Percentiles rank a stretch among this genome's conserved stretches.
Conservation (phyloP, 2,797 vertebrate genomes). For the Peromyscus nudipes region DNA sequence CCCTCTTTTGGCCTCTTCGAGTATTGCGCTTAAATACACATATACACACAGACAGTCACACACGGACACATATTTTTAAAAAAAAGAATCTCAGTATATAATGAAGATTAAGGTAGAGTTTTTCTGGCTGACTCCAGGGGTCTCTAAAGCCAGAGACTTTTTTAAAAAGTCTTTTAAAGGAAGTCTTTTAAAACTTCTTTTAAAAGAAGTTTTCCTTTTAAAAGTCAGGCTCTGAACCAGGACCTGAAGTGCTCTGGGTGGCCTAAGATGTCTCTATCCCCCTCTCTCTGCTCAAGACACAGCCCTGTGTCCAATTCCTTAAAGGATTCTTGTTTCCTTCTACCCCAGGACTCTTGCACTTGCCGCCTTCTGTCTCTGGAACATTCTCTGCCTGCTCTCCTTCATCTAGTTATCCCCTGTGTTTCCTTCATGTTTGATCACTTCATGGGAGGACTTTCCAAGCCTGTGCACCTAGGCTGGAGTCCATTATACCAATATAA, state of each 20-base stretch:
- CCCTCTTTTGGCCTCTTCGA: not conserved
- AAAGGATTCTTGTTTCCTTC: fast-evolving
- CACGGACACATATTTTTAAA: not conserved
- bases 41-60: too few relatives aligned
- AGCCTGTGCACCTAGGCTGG: not conserved
- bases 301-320: not conserved
- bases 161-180: too few relatives aligned
- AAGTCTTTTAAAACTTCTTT: too few relatives aligned
- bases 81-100: not conserved
- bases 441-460: not conserved
- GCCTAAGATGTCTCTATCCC: too few relatives aligned
- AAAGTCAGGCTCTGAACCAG: not conserved
- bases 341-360: not conserved
- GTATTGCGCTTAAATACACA: not conserved
- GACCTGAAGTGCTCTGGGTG: not conserved
- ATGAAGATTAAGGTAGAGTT: not conserved
- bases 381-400: not conserved
- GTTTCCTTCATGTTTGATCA: not conserved
- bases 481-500: fast-evolving
- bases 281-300: not conserved
- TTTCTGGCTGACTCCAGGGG: not conserved
- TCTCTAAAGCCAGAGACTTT: not conserved
- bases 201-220: not conserved
- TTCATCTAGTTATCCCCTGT: not conserved
- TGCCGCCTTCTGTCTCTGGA: not conserved